Evolutionary conservation across 2,888 invertebrate species (phyloP), one percentile per base, ranked within the genome.

Genomic region (Cryptus viduatorius): DNA sequence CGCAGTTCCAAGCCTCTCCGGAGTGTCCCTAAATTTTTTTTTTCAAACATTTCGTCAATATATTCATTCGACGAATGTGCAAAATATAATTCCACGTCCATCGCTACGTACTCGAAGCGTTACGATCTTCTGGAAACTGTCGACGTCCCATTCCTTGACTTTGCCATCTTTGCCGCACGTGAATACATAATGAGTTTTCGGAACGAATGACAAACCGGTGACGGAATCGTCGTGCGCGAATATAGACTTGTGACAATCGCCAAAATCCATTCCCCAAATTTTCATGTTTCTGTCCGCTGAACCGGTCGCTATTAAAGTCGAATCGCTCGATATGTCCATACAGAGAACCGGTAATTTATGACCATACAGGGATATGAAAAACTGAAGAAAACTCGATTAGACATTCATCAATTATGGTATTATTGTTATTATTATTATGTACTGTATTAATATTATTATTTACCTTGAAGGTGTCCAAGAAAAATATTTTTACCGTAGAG

Each of bases 241-340:
- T 88, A 99, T 95, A 0, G 98, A 98, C 90, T 96, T 96, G 94
- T 98, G 99, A 89, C 99, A 99, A 94, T 99, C 99, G n/a, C 99
- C 99, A 93, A 98, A 99, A 94, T 99, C 99, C 94, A 99, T 95
- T 48, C 99, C 99, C 99, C 99, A 99, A 85, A 99, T 96, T 95
- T 99, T 99, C 42, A 99, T 96, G 93, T 98, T 99, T 56, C 98
- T 96, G 94, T 99, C 99, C 0, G 98, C 97, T 2, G 99, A 99
- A 7, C 99, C 99, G 0, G 99, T 99, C 10, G 96, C 98, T 86
- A 99, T 97, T 31, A 99, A 93, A 10, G 96, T 95, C 0, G 97
- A 97, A 93, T 98, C 98, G 88, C 97, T 96, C 14, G 98, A 98
- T 83, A 99, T 98, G 92, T 99, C 99, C 95, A 99, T 95, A 90